A percentile compares a stretch with the other conserved stretches of the same genome.
Evolutionary conservation across 2,113 vertebrate genomes (phyloP).

Genomic region (Danionella cerebrum): DNA sequence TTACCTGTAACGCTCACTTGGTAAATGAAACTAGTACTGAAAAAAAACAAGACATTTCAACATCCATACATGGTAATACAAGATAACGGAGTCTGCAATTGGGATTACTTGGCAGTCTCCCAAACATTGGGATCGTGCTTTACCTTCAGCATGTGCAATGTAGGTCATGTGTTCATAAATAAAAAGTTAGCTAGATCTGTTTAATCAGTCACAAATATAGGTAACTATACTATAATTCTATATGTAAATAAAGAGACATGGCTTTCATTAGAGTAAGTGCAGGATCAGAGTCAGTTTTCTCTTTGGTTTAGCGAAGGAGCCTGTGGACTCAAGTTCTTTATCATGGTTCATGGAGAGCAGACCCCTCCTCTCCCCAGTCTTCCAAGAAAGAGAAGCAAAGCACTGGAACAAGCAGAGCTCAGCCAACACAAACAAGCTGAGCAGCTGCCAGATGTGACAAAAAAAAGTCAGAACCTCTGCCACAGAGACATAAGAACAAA

Average conservation of each 20-base stretch:
- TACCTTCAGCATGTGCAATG: not conserved
- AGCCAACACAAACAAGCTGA: slow-evolving; percentile 63
- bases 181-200: not conserved
- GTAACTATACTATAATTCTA: not conserved
- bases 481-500: slow-evolving; percentile 35
- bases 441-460: slow-evolving; percentile 65
- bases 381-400: slow-evolving; percentile 51
- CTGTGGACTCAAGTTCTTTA: slow-evolving; percentile 42
- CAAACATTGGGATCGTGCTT: not conserved
- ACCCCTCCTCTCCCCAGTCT: slow-evolving; percentile 41
- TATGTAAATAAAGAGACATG: not conserved
- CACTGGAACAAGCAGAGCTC: slow-evolving; percentile 51
- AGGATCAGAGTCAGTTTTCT: not conserved
- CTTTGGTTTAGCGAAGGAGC: not conserved
- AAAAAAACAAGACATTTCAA: no score
- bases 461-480: slow-evolving; percentile 53
- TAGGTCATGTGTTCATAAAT: not conserved
- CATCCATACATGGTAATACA: no score
- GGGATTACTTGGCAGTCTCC: not conserved
- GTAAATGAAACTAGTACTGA: no score
- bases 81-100: not conserved
- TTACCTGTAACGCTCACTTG: no score
- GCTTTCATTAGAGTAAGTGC: not conserved
- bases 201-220: not conserved
- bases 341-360: slow-evolving; percentile 44